These are phyloP conservation scores for Scaptomyza polygonia DNA, from an alignment of 2,888 invertebrate species.

Conservation along the genomic window DNA sequence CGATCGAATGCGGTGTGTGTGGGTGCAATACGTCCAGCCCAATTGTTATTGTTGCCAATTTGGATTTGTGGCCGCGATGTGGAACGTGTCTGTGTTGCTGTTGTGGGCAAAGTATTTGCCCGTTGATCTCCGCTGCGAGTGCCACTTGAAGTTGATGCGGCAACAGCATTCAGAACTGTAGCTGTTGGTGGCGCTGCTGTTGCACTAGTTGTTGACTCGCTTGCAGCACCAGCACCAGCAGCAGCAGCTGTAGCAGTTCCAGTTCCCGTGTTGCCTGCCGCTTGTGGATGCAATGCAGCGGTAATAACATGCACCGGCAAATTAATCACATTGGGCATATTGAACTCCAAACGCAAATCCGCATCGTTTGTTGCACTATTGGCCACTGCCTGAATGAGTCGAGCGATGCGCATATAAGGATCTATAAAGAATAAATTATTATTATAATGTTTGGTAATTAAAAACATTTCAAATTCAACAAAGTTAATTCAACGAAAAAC, in stretches of 20 bases:
- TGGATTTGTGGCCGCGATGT: slow-evolving; percentile 89
- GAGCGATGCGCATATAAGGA: slow-evolving; percentile 82
- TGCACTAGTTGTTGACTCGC: slow-evolving; percentile 81
- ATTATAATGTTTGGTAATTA: no score
- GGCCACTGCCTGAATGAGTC: slow-evolving; percentile 83
- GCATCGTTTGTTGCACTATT: slow-evolving; percentile 82
- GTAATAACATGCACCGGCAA: slow-evolving; percentile 84
- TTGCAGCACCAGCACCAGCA: slow-evolving; percentile 36
- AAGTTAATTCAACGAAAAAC: not conserved
- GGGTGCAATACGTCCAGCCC: slow-evolving; percentile 83
- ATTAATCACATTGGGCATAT: slow-evolving; percentile 82
- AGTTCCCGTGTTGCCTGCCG: slow-evolving; percentile 50
- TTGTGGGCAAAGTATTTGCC: slow-evolving; percentile 88
- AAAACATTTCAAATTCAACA: not conserved
- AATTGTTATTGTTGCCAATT: slow-evolving; percentile 86
- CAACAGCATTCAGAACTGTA: slow-evolving; percentile 28
- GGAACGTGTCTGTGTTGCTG: slow-evolving; percentile 89
- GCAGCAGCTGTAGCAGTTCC: slow-evolving; percentile 48
- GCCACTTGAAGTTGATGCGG: slow-evolving; percentile 52
- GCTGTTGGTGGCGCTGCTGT: not conserved
- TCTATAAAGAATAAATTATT: slow-evolving; percentile 56
- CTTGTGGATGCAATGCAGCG: slow-evolving; percentile 86
- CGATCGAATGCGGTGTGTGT: slow-evolving; percentile 84
- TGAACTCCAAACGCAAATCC: slow-evolving; percentile 83
- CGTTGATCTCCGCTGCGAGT: slow-evolving; percentile 85